Evolutionary conservation across 2,113 vertebrate genomes (phyloP).

Genomic region (Choloepus hoffmanni): DNA sequence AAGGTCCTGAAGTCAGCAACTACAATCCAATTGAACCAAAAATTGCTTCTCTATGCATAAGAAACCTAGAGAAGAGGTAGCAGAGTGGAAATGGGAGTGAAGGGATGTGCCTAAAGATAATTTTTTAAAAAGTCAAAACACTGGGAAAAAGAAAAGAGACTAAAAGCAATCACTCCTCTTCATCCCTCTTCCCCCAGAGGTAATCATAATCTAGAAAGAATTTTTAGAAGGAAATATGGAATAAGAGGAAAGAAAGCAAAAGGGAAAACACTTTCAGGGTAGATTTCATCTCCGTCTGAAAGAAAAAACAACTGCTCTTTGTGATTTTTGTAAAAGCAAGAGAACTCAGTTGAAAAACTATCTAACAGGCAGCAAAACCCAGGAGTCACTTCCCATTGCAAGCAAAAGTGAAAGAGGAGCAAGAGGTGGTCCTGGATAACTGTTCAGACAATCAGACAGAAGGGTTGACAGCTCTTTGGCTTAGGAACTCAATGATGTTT

Average conservation of each 20-base stretch:
- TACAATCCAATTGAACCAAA: neutral
- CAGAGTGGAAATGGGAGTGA: neutral
- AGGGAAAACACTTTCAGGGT: neutral
- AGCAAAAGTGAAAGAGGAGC: conserved; percentile 54
- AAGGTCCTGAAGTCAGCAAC: conserved; percentile 60
- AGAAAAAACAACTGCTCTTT: conserved; percentile 30
- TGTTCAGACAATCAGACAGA: conserved; percentile 52
- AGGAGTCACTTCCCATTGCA: conserved; percentile 46
- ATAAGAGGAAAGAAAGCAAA: neutral
- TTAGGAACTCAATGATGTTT: conserved; percentile 61
- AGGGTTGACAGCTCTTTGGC: conserved; percentile 50
- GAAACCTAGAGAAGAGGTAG: neutral
- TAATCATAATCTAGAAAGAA: conserved; percentile 25
- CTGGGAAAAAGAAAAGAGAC: neutral
- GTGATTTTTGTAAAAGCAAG: neutral
- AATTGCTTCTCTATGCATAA: neutral
- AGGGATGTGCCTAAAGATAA: neutral
- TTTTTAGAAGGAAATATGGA: neutral
- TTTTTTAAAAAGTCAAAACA: conserved; percentile 16
- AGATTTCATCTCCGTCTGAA: conserved; percentile 41
- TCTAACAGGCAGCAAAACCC: conserved; percentile 47
- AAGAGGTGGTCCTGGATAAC: conserved; percentile 56
- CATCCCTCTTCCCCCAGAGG: neutral
- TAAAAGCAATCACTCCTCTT: neutral
- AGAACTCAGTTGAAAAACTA: conserved; percentile 23